Evolutionary conservation across 1,140 invertebrate genomes (phyloP).

Genomic region (Riptortus pedestris): DNA sequence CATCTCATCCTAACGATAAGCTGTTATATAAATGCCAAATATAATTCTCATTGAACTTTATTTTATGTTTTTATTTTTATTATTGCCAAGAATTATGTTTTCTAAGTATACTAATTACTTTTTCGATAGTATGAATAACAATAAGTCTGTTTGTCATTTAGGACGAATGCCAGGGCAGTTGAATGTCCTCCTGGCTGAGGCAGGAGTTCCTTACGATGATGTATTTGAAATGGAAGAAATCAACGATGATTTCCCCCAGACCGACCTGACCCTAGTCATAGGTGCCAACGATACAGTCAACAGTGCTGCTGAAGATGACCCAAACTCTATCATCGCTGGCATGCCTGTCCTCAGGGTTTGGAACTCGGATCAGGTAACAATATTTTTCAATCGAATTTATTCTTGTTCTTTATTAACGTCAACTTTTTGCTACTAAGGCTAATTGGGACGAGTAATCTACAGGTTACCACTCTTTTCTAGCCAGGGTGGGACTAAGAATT

Average conservation of each 20-base stretch:
- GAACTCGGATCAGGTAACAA: constrained; percentile 64
- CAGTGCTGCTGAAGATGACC: constrained; percentile 82
- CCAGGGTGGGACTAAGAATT: no score
- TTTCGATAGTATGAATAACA: no score
- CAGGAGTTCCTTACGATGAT: constrained; percentile 83
- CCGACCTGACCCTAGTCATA: constrained; percentile 77
- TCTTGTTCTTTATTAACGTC: no score
- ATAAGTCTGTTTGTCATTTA: constrained; percentile 35
- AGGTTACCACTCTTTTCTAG: no score
- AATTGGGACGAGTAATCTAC: no score
- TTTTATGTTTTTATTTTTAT: no score
- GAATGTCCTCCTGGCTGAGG: constrained; percentile 84
- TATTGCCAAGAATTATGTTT: no score
- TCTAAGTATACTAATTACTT: no score
- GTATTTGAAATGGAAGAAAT: constrained; percentile 92
- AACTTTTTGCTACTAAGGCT: no score
- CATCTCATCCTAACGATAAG: no score
- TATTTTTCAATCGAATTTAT: not conserved
- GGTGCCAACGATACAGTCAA: constrained; percentile 90
- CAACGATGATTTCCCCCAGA: constrained; percentile 75
- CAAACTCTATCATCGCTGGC: constrained; percentile 80
- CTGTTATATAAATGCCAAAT: no score
- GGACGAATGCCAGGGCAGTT: constrained; percentile 83
- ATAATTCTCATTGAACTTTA: no score
- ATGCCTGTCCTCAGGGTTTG: constrained; percentile 86